These are phyloP conservation scores for Crax fasciolata DNA, from an alignment of 2,797 vertebrate genomes.

Conservation along the genomic window DNA sequence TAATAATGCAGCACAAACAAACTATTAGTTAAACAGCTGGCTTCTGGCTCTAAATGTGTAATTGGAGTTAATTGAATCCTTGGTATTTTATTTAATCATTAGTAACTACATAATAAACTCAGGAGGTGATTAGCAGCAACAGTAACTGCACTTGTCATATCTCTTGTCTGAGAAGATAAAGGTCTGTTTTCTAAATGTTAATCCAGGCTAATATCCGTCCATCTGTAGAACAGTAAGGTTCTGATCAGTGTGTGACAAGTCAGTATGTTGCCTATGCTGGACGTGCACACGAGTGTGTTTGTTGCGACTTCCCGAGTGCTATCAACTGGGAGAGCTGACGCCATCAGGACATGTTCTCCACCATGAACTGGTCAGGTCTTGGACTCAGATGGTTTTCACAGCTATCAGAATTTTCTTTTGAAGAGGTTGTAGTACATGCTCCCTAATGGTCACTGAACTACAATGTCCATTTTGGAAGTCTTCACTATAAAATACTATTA, in stretches of 20 bases:
- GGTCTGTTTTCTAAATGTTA: slow-evolving; percentile 15
- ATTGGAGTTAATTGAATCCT: slow-evolving; percentile 76
- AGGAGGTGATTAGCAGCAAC: slow-evolving; percentile 68
- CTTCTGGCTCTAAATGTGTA: slow-evolving; percentile 72
- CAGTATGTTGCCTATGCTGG: background rate
- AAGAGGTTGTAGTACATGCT: background rate
- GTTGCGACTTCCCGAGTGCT: background rate
- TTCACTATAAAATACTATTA: background rate
- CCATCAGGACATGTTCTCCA: background rate
- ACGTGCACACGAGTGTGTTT: background rate
- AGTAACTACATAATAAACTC: slow-evolving; percentile 77
- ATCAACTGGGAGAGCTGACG: background rate
- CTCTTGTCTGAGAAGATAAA: slow-evolving; percentile 33
- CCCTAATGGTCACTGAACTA: background rate
- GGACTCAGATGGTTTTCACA: background rate
- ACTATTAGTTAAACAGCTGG: slow-evolving; percentile 76
- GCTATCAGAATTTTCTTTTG: background rate
- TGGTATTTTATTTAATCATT: slow-evolving; percentile 78
- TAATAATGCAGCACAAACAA: slow-evolving; percentile 70
- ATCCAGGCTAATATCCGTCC: background rate
- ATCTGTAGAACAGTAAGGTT: background rate
- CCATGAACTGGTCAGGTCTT: background rate
- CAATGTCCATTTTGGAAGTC: background rate
- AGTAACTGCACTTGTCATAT: slow-evolving; percentile 66
- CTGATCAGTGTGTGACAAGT: background rate